Percentiles rank a stretch among this genome's conserved stretches.
Conservation (phyloP, 2,113 vertebrate species). For the Vulpes lagopus region DNA sequence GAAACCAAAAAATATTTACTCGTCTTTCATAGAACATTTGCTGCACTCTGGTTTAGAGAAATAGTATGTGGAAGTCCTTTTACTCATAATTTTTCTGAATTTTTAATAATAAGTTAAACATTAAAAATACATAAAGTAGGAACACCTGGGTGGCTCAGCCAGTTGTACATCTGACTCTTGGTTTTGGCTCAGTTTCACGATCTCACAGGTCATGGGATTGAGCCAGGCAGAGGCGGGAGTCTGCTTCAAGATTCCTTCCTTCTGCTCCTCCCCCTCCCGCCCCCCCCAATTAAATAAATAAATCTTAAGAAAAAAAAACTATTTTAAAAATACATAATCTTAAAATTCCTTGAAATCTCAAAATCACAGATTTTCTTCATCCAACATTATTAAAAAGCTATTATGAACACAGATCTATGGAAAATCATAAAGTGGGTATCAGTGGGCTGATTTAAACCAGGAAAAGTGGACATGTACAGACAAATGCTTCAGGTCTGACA, state of each 20-base stretch:
- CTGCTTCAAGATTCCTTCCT: neutral
- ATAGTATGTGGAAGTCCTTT: neutral
- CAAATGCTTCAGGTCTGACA: neutral
- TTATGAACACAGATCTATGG: fast-evolving
- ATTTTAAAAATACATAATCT: neutral
- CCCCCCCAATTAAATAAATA: neutral
- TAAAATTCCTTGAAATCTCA: neutral
- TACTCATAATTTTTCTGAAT: neutral
- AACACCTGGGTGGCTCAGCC: neutral
- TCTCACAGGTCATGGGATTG: neutral
- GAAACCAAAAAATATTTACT: neutral
- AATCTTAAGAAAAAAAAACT: neutral
- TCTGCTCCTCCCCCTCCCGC: neutral
- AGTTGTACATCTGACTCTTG: neutral
- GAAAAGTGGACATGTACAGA: neutral
- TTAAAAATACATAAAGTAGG: neutral
- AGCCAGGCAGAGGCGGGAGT: neutral
- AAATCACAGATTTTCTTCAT: neutral
- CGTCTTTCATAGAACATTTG: neutral
- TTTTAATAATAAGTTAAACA: neutral
- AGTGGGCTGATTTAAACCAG: neutral
- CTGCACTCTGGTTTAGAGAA: neutral
- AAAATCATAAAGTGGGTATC: too few species aligned
- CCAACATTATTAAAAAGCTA: neutral
- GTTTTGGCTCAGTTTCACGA: neutral